Conservation (phyloP, 2,797 vertebrate genomes). For the Macropodus opercularis region DNA sequence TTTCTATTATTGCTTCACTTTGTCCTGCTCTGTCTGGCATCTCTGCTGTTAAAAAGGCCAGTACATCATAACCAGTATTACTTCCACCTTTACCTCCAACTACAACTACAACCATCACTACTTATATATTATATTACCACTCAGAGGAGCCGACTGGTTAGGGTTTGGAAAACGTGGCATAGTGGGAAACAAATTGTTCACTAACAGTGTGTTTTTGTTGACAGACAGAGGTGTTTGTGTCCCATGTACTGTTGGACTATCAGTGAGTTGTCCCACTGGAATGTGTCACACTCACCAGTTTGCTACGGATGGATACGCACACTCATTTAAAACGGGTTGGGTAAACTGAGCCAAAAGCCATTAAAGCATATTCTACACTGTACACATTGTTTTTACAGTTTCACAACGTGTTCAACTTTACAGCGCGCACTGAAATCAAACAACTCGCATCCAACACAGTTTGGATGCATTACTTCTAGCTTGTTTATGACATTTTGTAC, state of each 20-base stretch:
- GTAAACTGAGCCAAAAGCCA: slow-evolving; percentile 22
- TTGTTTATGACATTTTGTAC: neutral
- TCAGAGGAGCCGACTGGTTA: slow-evolving; percentile 12
- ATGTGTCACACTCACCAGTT: slow-evolving; percentile 65
- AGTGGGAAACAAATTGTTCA: slow-evolving; percentile 9
- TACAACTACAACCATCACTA: neutral
- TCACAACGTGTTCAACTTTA: slow-evolving; percentile 2
- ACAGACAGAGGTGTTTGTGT: slow-evolving; percentile 60
- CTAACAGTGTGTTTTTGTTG: slow-evolving; percentile 44
- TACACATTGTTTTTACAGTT: slow-evolving; percentile 13
- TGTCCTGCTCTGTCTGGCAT: slow-evolving; percentile 1
- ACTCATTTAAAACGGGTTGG: slow-evolving; percentile 15
- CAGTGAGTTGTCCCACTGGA: slow-evolving; percentile 59
- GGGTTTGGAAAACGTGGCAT: neutral
- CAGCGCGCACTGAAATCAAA: slow-evolving; percentile 3
- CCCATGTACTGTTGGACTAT: slow-evolving; percentile 32
- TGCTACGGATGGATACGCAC: slow-evolving; percentile 27
- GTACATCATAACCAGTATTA: slow-evolving; percentile 19
- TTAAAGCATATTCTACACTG: slow-evolving; percentile 27
- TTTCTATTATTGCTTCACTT: neutral
- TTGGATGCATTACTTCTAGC: neutral
- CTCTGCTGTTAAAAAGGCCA: slow-evolving; percentile 4
- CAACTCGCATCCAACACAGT: neutral
- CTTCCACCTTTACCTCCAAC: neutral
- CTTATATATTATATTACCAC: neutral